A percentile compares a stretch with the other conserved stretches of the same genome.
Conservation (phyloP, 2,797 vertebrate genomes). For the Crocodylus rhombifer region DNA sequence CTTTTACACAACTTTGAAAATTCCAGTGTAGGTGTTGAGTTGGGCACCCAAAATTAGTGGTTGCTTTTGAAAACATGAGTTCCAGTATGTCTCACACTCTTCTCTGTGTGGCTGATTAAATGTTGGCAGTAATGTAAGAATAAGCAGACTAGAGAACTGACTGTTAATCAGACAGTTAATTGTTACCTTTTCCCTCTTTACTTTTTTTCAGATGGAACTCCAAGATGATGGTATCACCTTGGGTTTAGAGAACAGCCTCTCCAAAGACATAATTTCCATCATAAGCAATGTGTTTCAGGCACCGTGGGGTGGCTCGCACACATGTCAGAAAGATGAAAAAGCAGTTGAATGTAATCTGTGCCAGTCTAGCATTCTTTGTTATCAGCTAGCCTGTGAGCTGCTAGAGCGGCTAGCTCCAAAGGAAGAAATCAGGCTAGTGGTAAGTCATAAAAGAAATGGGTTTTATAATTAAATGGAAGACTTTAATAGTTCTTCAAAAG, state of each 20-base stretch:
- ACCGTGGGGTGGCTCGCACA: constrained; percentile 98
- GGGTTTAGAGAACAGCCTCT: constrained; percentile 95
- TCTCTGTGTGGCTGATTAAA: neutral
- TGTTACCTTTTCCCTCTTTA: constrained; percentile 18
- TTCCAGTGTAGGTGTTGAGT: neutral
- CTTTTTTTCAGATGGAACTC: constrained; percentile 94
- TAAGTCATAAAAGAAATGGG: constrained; percentile 77
- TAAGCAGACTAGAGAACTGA: neutral
- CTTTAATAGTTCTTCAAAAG: neutral
- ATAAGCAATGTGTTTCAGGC: constrained; percentile 99
- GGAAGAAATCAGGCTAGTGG: constrained; percentile 96
- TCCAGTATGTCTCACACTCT: constrained; percentile 1
- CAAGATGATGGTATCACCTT: constrained; percentile 96
- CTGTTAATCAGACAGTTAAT: constrained; percentile 55
- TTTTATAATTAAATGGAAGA: neutral
- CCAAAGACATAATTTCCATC: constrained; percentile 96
- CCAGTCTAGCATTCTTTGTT: constrained; percentile 98
- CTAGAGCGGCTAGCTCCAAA: constrained; percentile 94
- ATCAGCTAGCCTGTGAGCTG: constrained; percentile 97
- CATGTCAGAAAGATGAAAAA: constrained; percentile 97
- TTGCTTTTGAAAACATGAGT: neutral
- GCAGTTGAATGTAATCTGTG: constrained; percentile 94
- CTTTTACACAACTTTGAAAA: neutral
- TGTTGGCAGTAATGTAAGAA: neutral
- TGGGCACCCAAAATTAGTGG: neutral